Evolutionary conservation across 2,888 invertebrate genomes (phyloP).

Genomic region (Acanthosepion esculentum): DNA sequence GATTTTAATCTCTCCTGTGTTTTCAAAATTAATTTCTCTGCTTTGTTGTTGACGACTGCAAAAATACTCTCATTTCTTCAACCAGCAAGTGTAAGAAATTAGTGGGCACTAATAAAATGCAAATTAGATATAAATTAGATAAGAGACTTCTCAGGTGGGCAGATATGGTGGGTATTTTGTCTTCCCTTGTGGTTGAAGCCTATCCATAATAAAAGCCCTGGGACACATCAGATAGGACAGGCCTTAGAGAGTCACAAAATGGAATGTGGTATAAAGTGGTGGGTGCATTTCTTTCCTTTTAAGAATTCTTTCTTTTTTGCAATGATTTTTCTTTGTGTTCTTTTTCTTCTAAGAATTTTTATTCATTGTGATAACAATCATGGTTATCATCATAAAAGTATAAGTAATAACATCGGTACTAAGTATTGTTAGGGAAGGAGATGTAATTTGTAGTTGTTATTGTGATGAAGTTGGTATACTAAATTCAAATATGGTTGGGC

Average conservation of each 20-base stretch:
- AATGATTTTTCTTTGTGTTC: neutral
- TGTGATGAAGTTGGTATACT: no score
- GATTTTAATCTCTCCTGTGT: neutral
- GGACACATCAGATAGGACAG: neutral
- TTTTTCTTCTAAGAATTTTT: neutral
- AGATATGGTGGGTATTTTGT: neutral
- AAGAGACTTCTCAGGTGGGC: neutral
- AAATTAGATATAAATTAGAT: neutral
- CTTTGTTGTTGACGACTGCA: slow-evolving; percentile 33
- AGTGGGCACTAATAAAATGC: slow-evolving; percentile 33
- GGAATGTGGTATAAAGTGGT: neutral
- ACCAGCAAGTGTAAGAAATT: neutral
- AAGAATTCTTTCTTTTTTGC: neutral
- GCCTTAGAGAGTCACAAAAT: neutral
- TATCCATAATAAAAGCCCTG: neutral
- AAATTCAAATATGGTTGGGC: no score
- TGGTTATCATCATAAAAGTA: no score
- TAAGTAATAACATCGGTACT: no score
- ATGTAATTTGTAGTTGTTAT: no score
- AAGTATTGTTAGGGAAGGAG: no score
- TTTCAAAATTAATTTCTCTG: slow-evolving; percentile 11
- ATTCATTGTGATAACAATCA: neutral
- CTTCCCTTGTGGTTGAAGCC: slow-evolving; percentile 33
- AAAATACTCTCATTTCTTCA: neutral
- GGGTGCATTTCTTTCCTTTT: neutral